phyloP scores from a whole-genome alignment of 1,140 invertebrate species.

The Hylyphantes graminicola region DNA sequence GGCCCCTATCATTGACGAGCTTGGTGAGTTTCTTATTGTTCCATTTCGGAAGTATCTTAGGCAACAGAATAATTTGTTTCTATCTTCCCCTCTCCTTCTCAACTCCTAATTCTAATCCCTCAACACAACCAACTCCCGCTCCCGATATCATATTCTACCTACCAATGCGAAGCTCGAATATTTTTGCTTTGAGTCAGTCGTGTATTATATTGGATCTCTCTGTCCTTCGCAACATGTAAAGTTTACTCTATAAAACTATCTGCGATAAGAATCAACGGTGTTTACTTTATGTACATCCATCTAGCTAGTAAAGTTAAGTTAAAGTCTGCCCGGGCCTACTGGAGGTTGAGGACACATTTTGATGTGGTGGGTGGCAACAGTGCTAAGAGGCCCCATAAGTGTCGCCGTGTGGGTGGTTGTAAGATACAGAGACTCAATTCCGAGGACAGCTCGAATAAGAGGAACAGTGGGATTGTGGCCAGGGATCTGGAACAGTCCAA shows the following conservation, averaged over 20 bases:
- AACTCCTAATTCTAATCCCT: not conserved
- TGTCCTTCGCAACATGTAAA: too few species aligned
- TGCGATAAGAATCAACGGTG: too few species aligned
- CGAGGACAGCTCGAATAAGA: slow-evolving; percentile 59
- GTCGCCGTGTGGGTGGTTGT: slow-evolving; percentile 68
- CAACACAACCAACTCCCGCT: not conserved
- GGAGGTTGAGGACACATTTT: slow-evolving; percentile 1
- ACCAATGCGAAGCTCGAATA: too few species aligned
- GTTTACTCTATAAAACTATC: too few species aligned
- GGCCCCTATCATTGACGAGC: slow-evolving; percentile 91
- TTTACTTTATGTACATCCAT: too few species aligned
- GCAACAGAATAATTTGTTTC: too few species aligned
- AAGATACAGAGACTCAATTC: slow-evolving; percentile 53
- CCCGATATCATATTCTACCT: not conserved
- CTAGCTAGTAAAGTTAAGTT: too few species aligned
- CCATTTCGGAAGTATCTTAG: too few species aligned
- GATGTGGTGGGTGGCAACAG: slow-evolving; percentile 57
- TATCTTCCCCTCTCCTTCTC: too few species aligned
- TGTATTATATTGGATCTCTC: too few species aligned
- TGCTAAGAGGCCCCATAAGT: slow-evolving; percentile 45
- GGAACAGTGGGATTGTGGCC: slow-evolving; percentile 28
- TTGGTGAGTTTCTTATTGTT: slow-evolving; percentile 78
- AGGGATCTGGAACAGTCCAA: slow-evolving; percentile 78
- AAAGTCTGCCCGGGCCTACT: too few species aligned
- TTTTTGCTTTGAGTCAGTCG: too few species aligned